A percentile compares a stretch with the other conserved stretches of the same genome.
Evolutionary conservation across 2,113 vertebrate species (phyloP).

Genomic region (Pelecanoides urinatrix): DNA sequence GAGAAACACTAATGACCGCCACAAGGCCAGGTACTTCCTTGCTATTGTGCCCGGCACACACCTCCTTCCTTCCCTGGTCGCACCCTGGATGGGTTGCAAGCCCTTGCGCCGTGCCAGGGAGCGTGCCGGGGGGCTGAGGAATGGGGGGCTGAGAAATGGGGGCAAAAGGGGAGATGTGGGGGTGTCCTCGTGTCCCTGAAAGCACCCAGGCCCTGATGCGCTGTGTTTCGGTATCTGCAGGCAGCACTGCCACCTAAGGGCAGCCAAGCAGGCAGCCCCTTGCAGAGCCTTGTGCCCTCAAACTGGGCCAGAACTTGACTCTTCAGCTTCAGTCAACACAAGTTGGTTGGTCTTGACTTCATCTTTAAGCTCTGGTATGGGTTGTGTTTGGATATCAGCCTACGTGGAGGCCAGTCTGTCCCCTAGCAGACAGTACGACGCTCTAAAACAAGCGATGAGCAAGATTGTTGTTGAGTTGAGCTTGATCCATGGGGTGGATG

Average conservation of each 20-base stretch:
- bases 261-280: not conserved
- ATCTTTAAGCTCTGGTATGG: not conserved
- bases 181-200: not conserved
- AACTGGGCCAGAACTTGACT: not conserved
- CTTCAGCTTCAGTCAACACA: not conserved
- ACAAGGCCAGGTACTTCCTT: conserved; percentile 28
- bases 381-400: not conserved
- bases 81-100: not conserved
- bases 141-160: not conserved
- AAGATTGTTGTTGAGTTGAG: not conserved
- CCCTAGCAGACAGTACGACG: not conserved
- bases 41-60: not conserved
- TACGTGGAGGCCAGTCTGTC: not conserved
- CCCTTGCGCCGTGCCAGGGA: fast-evolving
- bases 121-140: not conserved
- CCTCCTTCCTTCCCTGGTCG: not conserved
- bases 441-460: not conserved
- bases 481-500: not conserved
- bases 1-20: not conserved
- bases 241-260: conserved; percentile 9
- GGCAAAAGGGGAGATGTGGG: not conserved
- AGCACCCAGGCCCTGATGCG: fast-evolving
- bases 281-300: not conserved
- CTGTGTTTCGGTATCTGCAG: not conserved
- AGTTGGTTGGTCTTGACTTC: not conserved